Evolutionary conservation across 1,140 invertebrate species (phyloP).

Genomic region (Heterodera carotae): DNA sequence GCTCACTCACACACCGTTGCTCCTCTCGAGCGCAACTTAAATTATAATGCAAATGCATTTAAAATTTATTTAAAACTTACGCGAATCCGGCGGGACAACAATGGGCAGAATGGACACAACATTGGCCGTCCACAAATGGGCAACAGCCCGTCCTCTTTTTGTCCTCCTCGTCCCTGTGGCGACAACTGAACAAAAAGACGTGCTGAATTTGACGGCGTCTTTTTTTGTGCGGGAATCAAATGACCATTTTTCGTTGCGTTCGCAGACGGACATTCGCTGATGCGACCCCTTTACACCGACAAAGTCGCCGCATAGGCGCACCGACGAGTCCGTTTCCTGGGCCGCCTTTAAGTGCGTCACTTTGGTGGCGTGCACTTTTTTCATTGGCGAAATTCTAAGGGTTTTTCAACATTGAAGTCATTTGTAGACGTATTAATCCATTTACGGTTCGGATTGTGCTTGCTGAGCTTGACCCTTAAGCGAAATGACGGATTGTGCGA

Average conservation of each 20-base stretch:
- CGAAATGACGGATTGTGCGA: not conserved
- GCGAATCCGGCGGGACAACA: conserved; percentile 26
- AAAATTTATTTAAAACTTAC: not conserved
- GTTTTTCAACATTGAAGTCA: not conserved
- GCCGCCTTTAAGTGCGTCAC: not conserved
- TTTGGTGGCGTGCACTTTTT: not conserved
- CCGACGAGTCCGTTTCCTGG: conserved; percentile 3
- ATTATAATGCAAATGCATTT: conserved; percentile 10
- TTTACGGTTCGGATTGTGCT: not conserved
- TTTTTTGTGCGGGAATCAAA: not conserved
- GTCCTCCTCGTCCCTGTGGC: not conserved
- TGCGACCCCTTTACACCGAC: not conserved
- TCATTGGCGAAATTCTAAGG: not conserved
- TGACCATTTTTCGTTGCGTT: conserved; percentile 12
- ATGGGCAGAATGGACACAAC: conserved; percentile 12
- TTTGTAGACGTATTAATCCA: too few species aligned
- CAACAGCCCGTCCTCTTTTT: conserved; percentile 6
- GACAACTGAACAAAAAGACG: not conserved
- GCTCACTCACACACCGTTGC: conserved; percentile 15
- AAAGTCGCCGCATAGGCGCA: not conserved
- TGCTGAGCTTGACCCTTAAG: not conserved
- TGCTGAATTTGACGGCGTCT: not conserved
- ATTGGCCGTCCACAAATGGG: conserved; percentile 24
- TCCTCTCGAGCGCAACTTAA: conserved; percentile 6
- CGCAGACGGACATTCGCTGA: not conserved